Conservation (phyloP, 1,140 invertebrate species). For the Aphis craccivora region DNA sequence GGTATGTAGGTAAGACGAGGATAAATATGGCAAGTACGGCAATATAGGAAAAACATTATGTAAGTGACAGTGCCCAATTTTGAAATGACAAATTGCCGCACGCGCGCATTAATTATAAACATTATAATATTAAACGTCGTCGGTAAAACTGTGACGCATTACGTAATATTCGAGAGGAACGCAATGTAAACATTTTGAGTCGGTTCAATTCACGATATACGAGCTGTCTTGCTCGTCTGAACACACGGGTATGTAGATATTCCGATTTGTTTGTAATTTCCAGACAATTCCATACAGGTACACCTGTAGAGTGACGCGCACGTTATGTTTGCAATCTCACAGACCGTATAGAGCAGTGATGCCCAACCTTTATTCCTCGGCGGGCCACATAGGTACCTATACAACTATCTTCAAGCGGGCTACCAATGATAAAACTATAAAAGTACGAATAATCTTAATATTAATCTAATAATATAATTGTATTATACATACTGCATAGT, state of each 20-base stretch:
- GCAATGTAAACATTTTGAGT: not conserved
- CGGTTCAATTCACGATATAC: not conserved
- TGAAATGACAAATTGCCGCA: conserved; percentile 14
- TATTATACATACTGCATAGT: too few relatives aligned
- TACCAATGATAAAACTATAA: too few relatives aligned
- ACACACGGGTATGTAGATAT: not conserved
- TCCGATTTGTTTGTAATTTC: not conserved
- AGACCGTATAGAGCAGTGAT: too few relatives aligned
- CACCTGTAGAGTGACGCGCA: not conserved
- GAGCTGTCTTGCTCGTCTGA: too few relatives aligned
- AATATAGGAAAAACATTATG: not conserved
- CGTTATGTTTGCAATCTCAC: too few relatives aligned
- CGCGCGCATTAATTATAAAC: not conserved
- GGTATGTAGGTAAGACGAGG: not conserved
- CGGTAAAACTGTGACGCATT: not conserved
- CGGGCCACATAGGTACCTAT: too few relatives aligned
- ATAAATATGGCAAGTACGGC: not conserved
- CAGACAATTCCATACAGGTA: not conserved
- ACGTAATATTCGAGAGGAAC: not conserved
- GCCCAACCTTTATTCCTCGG: too few relatives aligned
- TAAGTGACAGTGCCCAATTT: not conserved
- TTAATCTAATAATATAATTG: too few relatives aligned
- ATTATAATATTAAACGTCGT: not conserved
- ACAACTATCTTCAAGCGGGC: too few relatives aligned
- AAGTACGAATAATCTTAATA: too few relatives aligned